phyloP scores from a whole-genome alignment of 2,888 invertebrate genomes.

The Automeris io region DNA sequence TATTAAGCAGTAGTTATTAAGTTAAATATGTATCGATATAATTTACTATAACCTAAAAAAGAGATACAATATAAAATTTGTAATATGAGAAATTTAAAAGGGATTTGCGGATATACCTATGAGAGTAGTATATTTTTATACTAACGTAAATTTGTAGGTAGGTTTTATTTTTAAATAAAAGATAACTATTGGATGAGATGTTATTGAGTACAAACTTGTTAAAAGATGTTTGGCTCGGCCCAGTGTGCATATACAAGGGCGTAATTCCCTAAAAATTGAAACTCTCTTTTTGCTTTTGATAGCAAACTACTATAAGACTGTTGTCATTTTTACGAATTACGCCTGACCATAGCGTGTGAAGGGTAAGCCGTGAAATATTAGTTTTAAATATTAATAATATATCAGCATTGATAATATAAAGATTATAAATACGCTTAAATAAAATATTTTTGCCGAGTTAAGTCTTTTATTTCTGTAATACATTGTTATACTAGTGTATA shows the following conservation, averaged over 20 bases:
- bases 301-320: no score
- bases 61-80: slow-evolving; percentile 33
- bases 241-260: slow-evolving; percentile 43
- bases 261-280: background rate
- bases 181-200: slow-evolving; percentile 39
- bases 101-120: slow-evolving; percentile 60
- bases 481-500: slow-evolving; percentile 3
- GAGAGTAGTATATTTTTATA: slow-evolving; percentile 59
- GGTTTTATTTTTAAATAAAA: slow-evolving; percentile 40
- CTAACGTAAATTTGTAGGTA: slow-evolving; percentile 36
- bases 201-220: slow-evolving; percentile 68
- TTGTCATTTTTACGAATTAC: background rate
- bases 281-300: no score
- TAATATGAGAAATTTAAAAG: slow-evolving; percentile 39
- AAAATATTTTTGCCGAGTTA: slow-evolving; percentile 75
- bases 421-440: slow-evolving; percentile 78
- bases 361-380: slow-evolving; percentile 69
- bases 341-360: slow-evolving; percentile 15
- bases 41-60: slow-evolving; percentile 24
- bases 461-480: slow-evolving; percentile 46
- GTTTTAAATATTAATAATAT: slow-evolving; percentile 73
- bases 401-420: slow-evolving; percentile 75
- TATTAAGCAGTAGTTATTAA: slow-evolving; percentile 21
- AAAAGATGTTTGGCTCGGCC: slow-evolving; percentile 53
- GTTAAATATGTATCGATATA: slow-evolving; percentile 21